Base-by-base conservation (phyloP, 2,113 vertebrate species). In the Abramis brama region DNA sequence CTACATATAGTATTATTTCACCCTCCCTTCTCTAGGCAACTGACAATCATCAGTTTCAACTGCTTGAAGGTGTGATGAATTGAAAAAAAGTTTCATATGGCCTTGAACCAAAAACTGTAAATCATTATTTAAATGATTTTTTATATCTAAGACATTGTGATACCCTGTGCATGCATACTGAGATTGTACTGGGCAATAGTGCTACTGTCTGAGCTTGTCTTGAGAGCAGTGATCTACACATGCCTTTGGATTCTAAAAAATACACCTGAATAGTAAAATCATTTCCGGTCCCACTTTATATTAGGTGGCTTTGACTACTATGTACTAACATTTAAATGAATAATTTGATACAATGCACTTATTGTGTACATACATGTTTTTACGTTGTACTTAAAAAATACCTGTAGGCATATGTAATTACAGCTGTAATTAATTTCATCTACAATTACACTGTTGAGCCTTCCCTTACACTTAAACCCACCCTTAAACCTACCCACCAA, bases 21-120 rank as follows among this genome's bases (percentile, higher is more conserved):
- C 7, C 4, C 68, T 36, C 43, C 33, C n/a, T 62, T 82, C 13
- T 1, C 30, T 47, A 5, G 2, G 43, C 43, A 43, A 60, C 6
- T 66, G 27, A 68, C 2, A 57, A 78, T 36, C 47, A 75, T n/a
- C 27, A 33, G 27, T 36, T 55, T 68, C 66, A 27, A 27, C 15
- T 52, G 50, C 36, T 47, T 21, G 33, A 23, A 55, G 17, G 59
- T 47, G 9, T 30, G 57, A 66, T 55, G 52, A 13, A 59, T 66
- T 52, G 33, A 68, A 19, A 30, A 81, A 47, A 81, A 8, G 39
- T 39, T 39, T 39, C 39, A 57, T 57, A 57, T 27, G 2, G 10
- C 17, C 84, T 79, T 12, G n/a, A 81, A 81, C 3, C 33, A 80
- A 15, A 50, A 36, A 33, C 45, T 33, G n/a, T 66, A 81, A 50